Conservation (phyloP, 2,888 invertebrate species). For the Quadriops clusia region DNA sequence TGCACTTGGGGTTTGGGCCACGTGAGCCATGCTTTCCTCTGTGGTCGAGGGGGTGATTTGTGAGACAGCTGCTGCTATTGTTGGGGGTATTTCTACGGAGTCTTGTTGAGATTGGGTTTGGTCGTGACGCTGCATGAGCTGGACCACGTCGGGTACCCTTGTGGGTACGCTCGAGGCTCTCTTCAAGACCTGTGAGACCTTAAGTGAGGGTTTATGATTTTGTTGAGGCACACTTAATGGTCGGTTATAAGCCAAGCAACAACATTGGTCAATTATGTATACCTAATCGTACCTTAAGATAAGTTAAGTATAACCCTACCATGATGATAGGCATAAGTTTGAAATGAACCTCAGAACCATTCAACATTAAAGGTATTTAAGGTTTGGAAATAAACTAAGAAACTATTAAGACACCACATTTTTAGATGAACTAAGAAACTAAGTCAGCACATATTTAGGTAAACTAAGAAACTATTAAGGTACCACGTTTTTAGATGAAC, state of each 20-base stretch:
- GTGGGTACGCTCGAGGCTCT: constrained; percentile 63
- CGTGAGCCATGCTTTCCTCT: constrained; percentile 39
- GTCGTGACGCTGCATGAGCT: constrained; percentile 41
- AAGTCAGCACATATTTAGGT: too few species aligned
- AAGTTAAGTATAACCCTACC: not conserved
- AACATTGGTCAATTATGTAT: too few species aligned
- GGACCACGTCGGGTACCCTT: constrained; percentile 38
- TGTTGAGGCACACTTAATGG: constrained; percentile 17
- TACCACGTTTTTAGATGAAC: too few species aligned
- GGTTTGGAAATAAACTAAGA: too few species aligned
- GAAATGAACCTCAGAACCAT: too few species aligned
- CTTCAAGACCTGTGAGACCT: constrained; percentile 44
- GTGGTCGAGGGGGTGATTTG: constrained; percentile 45
- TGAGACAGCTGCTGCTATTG: constrained; percentile 26
- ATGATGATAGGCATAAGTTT: too few species aligned
- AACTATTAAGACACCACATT: too few species aligned
- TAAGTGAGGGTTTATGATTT: constrained; percentile 24
- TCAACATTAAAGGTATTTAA: too few species aligned
- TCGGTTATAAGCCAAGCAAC: too few species aligned
- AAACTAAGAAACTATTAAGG: too few species aligned
- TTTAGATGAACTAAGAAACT: too few species aligned
- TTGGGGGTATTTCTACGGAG: constrained; percentile 35
- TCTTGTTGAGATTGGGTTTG: constrained; percentile 52
- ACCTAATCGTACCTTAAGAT: not conserved
- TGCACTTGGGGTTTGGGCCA: constrained; percentile 22